Base-by-base conservation (phyloP, 64 coral and sea anemone species). In the Trachythela sp. region DNA sequence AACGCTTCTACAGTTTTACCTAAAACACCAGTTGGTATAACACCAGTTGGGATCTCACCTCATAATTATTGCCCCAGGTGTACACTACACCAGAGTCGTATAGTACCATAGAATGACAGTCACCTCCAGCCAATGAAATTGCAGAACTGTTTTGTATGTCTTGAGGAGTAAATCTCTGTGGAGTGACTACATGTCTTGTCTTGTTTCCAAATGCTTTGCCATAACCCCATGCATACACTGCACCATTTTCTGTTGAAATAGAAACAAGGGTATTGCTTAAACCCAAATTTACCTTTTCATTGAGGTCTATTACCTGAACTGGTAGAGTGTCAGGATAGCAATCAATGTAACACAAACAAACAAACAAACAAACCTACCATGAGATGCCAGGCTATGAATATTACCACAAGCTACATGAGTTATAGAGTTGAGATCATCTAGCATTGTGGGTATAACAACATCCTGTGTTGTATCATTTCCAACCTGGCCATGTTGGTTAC, bases 1-100 rank as follows among this genome's bases (percentile, higher is more conserved):
- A n/a, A n/a, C n/a, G n/a, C n/a, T n/a, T n/a, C n/a, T n/a, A n/a
- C n/a, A n/a, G n/a, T n/a, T n/a, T n/a, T n/a, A n/a, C n/a, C n/a
- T n/a, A n/a, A n/a, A n/a, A n/a, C 33, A 43, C 14, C 34, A 40
- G 36, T 8, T 84, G 83, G 13, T 84, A 13, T 41, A 41, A 14
- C 17, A 4, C 39, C 24, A 8, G 77, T 30, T 37, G 27, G 9
- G 1, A 14, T 50, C 71, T 80, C 29, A 99, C 96, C 89, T 99
- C 96, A 85, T 88, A 99, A 83, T 99, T 99, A 40, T 91, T 95
- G 1, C 96, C 96, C 93, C 89, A 94, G 42, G 91, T 89, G 84
- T 88, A 92, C 2, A 99, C 40, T 13, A 72, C 48, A 22, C 93
- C 93, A 77, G 88, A 87, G 54, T 84, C 77, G 54, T 91, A 83